phyloP scores from a whole-genome alignment of 1,140 invertebrate genomes.

The Zaprionus kolodkinae region DNA sequence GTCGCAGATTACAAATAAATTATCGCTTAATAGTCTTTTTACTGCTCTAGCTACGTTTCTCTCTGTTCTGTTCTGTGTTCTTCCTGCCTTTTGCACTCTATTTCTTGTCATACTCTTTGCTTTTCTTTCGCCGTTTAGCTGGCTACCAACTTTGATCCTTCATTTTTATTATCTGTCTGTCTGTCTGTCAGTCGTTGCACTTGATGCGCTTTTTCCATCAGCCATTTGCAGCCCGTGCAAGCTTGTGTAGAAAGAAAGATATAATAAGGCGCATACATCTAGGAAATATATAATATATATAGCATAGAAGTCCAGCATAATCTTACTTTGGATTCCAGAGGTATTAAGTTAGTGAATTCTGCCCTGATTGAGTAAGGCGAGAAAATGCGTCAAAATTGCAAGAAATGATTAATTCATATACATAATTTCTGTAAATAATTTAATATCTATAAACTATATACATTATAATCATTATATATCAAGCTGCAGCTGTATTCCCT shows the following conservation, averaged over 20 bases:
- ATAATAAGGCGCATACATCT: too few species aligned
- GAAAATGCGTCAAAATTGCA: background rate
- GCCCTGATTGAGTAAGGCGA: background rate
- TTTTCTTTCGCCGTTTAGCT: background rate
- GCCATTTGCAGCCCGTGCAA: background rate
- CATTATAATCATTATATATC: too few species aligned
- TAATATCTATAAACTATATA: too few species aligned
- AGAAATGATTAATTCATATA: too few species aligned
- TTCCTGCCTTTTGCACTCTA: slow-evolving; percentile 12
- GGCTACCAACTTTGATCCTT: slow-evolving; percentile 50
- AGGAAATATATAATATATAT: background rate
- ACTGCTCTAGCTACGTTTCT: slow-evolving; percentile 34
- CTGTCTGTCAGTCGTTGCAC: slow-evolving; percentile 13
- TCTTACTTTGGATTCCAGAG: background rate
- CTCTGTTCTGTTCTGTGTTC: slow-evolving; percentile 4
- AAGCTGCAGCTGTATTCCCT: background rate
- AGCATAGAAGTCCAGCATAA: background rate
- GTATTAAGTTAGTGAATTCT: background rate
- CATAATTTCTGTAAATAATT: too few species aligned
- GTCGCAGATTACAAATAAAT: slow-evolving; percentile 81
- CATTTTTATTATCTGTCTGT: slow-evolving; percentile 55
- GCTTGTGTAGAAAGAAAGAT: background rate
- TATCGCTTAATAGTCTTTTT: slow-evolving; percentile 80
- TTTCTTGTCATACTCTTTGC: background rate
- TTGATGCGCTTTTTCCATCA: slow-evolving; percentile 17